A percentile compares a stretch with the other conserved stretches of the same genome.
phyloP scores from a whole-genome alignment of 2,113 vertebrate genomes.

The Natator depressus region DNA sequence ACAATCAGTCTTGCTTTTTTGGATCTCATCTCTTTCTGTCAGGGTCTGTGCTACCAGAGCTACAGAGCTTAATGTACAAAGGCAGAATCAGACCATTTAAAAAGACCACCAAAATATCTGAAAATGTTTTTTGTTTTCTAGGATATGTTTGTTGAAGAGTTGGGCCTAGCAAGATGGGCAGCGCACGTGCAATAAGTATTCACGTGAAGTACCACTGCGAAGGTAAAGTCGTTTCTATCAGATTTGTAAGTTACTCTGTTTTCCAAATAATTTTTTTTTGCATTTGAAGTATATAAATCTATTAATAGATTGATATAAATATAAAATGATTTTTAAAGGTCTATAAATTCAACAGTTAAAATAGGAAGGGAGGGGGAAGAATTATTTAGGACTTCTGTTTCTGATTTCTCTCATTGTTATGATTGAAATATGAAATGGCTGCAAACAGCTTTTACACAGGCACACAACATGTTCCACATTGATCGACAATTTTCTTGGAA shows the following conservation, averaged over 20 bases:
- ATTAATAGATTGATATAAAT: background rate
- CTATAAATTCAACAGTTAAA: background rate
- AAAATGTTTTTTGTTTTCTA: slow-evolving; percentile 76
- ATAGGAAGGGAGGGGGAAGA: background rate
- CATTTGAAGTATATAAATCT: background rate
- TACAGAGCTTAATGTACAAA: background rate
- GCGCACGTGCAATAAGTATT: background rate
- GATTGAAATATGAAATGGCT: slow-evolving; percentile 44
- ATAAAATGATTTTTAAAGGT: background rate
- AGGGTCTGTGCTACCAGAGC: background rate
- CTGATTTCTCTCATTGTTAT: slow-evolving; percentile 37
- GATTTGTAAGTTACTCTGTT: background rate
- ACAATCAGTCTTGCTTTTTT: background rate
- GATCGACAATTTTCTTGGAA: slow-evolving; percentile 61
- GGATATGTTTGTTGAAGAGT: slow-evolving; percentile 24
- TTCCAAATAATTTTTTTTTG: background rate
- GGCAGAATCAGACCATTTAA: background rate
- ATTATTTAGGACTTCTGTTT: slow-evolving; percentile 17
- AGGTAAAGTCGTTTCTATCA: slow-evolving; percentile 48
- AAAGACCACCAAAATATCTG: slow-evolving; percentile 35
- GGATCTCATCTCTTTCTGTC: background rate
- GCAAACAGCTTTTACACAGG: slow-evolving; percentile 43
- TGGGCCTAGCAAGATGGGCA: slow-evolving; percentile 73
- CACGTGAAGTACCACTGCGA: background rate
- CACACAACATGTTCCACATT: slow-evolving; percentile 47